phyloP scores from a whole-genome alignment of 2,797 vertebrate species.

The Eulemur albifrons region DNA sequence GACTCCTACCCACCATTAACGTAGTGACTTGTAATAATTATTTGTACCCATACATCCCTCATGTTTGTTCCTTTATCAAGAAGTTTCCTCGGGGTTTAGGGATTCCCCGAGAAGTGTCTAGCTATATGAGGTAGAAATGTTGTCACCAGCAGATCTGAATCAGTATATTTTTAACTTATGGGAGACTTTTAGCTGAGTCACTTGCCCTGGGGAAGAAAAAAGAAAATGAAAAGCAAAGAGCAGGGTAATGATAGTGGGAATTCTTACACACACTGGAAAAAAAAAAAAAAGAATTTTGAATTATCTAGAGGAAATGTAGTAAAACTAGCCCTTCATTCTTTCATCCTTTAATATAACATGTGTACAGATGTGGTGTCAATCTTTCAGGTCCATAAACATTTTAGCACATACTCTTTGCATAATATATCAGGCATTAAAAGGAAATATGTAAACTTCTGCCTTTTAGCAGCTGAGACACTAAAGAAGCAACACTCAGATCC shows the following conservation, averaged over 20 bases:
- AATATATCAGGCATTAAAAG: neutral
- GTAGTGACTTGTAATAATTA: conserved; percentile 19
- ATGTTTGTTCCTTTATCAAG: neutral
- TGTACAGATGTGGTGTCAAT: neutral
- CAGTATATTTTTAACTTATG: conserved; percentile 27
- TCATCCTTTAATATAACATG: neutral
- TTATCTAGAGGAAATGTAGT: neutral
- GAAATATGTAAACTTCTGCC: neutral
- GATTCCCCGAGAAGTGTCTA: conserved; percentile 10
- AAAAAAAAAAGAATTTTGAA: neutral
- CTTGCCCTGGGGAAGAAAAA: conserved; percentile 41
- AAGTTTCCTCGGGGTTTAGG: neutral
- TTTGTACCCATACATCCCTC: neutral
- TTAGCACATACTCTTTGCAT: neutral
- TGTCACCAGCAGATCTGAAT: conserved; percentile 10
- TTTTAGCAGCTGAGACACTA: neutral
- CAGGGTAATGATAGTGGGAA: conserved; percentile 14
- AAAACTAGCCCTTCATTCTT: neutral
- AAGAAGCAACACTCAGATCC: neutral
- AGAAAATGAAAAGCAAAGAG: conserved; percentile 62
- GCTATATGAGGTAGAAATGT: neutral
- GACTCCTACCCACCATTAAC: neutral
- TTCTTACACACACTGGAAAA: neutral
- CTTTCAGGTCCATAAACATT: neutral
- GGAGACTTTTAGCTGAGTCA: conserved; percentile 47